Percentiles rank a stretch among this genome's conserved stretches.
Evolutionary conservation across 2,113 vertebrate genomes (phyloP).

Genomic region (Scalopus aquaticus): DNA sequence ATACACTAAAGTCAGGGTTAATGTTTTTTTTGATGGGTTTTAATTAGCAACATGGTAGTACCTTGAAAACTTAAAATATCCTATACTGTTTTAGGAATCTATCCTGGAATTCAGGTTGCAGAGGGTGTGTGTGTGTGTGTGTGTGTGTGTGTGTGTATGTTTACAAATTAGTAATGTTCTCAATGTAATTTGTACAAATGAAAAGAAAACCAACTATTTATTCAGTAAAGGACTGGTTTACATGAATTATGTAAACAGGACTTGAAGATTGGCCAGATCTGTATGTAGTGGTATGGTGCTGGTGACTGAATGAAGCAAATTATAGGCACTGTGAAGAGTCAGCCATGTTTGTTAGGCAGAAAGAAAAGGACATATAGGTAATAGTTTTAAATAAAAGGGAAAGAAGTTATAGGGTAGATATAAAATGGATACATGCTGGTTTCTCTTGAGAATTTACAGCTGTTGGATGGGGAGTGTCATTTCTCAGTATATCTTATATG

Average conservation of each 20-base stretch:
- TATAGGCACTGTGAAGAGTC: not conserved
- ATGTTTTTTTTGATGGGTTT: not conserved
- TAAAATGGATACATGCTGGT: not conserved
- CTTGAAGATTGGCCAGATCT: not conserved
- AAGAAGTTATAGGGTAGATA: not conserved
- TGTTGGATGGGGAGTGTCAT: not conserved
- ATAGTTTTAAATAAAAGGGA: not conserved
- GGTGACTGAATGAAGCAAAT: not conserved
- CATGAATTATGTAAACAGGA: no score
- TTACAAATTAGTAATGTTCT: no score
- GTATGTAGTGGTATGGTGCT: accelerated
- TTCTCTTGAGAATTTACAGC: not conserved
- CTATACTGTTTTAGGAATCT: not conserved
- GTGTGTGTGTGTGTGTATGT: no score
- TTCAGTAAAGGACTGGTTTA: no score
- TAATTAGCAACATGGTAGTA: not conserved
- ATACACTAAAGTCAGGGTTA: not conserved
- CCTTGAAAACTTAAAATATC: not conserved
- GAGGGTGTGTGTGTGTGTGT: no score
- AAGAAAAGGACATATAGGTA: not conserved
- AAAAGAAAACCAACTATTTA: no score
- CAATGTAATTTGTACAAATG: no score
- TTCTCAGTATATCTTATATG: not conserved
- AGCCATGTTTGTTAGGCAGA: not conserved
- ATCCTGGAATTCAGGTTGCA: not conserved